Percentiles rank a stretch among this genome's conserved stretches.
Evolutionary conservation across 2,113 vertebrate species (phyloP).

Genomic region (Eptatretus burgeri): DNA sequence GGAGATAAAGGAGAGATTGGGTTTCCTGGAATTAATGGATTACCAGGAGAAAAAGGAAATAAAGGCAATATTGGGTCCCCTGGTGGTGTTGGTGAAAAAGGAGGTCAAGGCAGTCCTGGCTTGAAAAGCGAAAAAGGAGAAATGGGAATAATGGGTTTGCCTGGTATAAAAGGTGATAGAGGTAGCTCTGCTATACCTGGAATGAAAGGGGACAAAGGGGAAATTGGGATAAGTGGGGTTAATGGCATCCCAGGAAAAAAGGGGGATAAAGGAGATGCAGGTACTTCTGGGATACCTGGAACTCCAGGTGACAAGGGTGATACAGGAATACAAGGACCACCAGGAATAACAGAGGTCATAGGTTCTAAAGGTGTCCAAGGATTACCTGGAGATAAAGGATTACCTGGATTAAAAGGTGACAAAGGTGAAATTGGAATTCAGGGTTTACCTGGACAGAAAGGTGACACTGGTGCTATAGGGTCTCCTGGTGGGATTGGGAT

Average conservation of each 20-base stretch:
- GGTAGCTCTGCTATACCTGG: conserved; percentile 19
- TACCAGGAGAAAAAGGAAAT: conserved; percentile 20
- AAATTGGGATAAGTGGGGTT: conserved; percentile 23
- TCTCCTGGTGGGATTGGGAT: too few species aligned
- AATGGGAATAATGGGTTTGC: conserved; percentile 13
- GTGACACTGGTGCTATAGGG: too few species aligned
- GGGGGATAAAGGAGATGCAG: too few species aligned
- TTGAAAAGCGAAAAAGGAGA: conserved; percentile 12
- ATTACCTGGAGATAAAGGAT: too few species aligned
- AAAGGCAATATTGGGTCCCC: neutral
- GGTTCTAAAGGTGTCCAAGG: neutral
- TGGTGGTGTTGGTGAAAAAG: neutral
- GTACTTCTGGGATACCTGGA: neutral
- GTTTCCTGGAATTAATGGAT: conserved; percentile 13
- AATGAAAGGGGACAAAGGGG: conserved; percentile 19
- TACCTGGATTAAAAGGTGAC: conserved; percentile 18
- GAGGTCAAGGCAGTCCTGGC: conserved; percentile 19
- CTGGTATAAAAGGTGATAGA: conserved; percentile 16
- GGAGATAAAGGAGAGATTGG: conserved; percentile 28
- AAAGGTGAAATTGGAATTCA: conserved; percentile 19
- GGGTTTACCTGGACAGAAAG: too few species aligned
- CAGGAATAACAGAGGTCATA: neutral
- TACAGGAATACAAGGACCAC: neutral
- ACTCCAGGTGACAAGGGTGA: neutral
- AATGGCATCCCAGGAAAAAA: neutral